A percentile compares a stretch with the other conserved stretches of the same genome.
Evolutionary conservation across 2,113 vertebrate species (phyloP).

Genomic region (Pterophyllum scalare): DNA sequence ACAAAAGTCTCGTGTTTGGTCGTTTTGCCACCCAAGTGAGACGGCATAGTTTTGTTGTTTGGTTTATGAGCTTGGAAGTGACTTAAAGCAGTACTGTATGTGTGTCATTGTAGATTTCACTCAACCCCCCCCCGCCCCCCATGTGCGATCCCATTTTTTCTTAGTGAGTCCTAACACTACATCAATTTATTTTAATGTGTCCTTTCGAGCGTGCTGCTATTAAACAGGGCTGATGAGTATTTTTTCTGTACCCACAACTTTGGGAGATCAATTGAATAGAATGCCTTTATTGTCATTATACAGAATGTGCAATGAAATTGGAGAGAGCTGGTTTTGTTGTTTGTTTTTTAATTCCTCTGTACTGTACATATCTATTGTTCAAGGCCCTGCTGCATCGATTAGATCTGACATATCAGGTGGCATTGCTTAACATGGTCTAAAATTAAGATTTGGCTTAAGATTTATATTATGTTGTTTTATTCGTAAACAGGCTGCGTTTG

Average conservation of each 20-base stretch:
- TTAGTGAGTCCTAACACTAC: too few species aligned
- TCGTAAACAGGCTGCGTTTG: background rate
- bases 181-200: background rate
- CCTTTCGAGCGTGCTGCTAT: background rate
- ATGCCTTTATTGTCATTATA: too few species aligned
- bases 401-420: background rate
- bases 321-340: background rate
- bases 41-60: constrained; percentile 14
- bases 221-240: background rate
- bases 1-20: constrained; percentile 24
- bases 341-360: background rate
- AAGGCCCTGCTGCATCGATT: background rate
- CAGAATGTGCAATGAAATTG: too few species aligned
- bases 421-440: background rate
- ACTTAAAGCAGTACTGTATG: background rate
- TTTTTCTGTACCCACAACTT: background rate
- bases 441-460: background rate
- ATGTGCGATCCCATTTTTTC: too few species aligned
- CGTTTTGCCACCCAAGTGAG: constrained; percentile 35
- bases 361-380: background rate
- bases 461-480: constrained; percentile 2
- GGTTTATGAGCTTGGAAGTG: constrained; percentile 17
- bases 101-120: background rate
- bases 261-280: background rate
- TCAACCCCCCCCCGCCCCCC: too few species aligned